Conservation (phyloP, 1,140 invertebrate species). For the Sogatella furcifera region DNA sequence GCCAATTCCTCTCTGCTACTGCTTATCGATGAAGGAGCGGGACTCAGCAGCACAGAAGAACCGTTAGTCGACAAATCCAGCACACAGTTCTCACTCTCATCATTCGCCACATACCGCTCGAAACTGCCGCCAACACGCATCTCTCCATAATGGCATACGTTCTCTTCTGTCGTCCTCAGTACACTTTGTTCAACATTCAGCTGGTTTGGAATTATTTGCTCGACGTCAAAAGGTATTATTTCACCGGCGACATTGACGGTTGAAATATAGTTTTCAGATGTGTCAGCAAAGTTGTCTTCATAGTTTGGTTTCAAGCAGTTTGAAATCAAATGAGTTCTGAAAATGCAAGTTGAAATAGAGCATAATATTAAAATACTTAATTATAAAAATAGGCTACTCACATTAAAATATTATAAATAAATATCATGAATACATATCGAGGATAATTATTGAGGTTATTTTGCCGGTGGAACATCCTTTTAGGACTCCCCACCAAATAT, state of each 20-base stretch:
- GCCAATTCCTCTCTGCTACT: constrained; percentile 22
- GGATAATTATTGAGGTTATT: no score
- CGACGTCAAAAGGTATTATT: no score
- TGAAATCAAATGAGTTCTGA: constrained; percentile 7
- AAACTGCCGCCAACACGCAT: neutral
- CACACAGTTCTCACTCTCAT: neutral
- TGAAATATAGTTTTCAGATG: neutral
- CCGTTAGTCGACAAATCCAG: constrained; percentile 9
- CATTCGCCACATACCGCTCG: neutral
- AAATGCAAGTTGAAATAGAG: neutral
- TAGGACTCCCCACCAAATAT: no score
- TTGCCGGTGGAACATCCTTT: no score
- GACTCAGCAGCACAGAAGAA: constrained; percentile 20
- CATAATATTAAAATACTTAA: neutral
- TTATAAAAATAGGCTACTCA: no score
- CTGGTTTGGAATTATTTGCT: no score
- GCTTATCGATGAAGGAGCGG: constrained; percentile 22
- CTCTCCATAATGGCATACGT: no score
- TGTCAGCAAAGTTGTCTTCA: neutral
- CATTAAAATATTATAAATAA: no score
- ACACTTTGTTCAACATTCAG: no score
- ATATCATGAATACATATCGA: no score
- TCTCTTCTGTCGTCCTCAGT: no score
- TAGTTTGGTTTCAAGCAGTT: constrained; percentile 1
- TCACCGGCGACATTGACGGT: neutral